Evolutionary conservation across 2,888 invertebrate species (phyloP), one percentile per base, ranked within the genome.

Genomic region (Oscheius sp.): DNA sequence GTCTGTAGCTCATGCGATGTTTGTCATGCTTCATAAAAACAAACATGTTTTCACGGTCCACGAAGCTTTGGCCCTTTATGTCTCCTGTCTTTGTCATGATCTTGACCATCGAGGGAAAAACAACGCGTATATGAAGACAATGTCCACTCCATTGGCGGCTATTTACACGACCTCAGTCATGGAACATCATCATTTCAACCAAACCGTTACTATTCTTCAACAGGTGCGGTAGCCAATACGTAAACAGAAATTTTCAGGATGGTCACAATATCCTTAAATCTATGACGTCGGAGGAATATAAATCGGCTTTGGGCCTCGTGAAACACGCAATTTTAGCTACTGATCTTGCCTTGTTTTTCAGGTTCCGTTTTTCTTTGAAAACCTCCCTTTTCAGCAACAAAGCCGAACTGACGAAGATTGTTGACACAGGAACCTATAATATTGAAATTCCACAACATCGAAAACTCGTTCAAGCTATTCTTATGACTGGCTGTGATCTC

Each of bases 101-200:
- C 86, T 93, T 81, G 93, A 94, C 84, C 93, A 94, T 85, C 89
- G 93, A 28, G 93, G 93, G 0, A 93, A 92, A 86, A 93, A 92
- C 70, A 93, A 93, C 85, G 76, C 78, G 14, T 93, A 92, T 86
- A 92, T 93, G 92, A 89, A 91, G 78, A 92, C 92, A 78, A 92
- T 91, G 26, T 91, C 91, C 63, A 92, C 93, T 1, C 93, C 93
- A 0, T 87, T 94, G 38, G 93, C 93, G 0, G 90, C 92, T 28
- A 92, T 94, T 86, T 93, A 93, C 86, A 91, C 92, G 33, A 93
- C 93, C 0, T 92, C 92, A 0, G 92, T 93, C 0, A 90, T 93
- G 89, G 93, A 93, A 85, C 92, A 93, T 83, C 93, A 93, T 85
- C 93, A 93, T 86, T 93, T 93, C 86, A 93, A 93, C 85, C 93